phyloP scores from a whole-genome alignment of 2,888 invertebrate species.

The Adineta ricciae region DNA sequence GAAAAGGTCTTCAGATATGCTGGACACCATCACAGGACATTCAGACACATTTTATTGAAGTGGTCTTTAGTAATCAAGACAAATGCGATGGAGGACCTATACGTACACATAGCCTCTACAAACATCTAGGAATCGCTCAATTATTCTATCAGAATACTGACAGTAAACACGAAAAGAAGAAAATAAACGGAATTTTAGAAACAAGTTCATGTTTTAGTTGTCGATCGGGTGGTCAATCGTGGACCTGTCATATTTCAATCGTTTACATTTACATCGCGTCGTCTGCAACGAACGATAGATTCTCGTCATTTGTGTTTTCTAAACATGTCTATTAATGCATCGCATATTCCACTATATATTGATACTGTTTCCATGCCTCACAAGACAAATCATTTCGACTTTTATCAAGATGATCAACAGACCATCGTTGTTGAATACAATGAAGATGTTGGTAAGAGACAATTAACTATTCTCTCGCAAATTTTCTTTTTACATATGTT shows the following conservation, averaged over 20 bases:
- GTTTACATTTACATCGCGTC: not conserved
- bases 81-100: not conserved
- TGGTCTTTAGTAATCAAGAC: not conserved
- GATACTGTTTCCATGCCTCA: not conserved
- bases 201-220: not conserved
- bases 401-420: not conserved
- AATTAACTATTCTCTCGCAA: no score
- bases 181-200: not conserved
- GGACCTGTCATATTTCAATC: not conserved
- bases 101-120: not conserved
- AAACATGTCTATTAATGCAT: not conserved
- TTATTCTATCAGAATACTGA: not conserved
- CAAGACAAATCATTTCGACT: not conserved
- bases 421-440: slow-evolving; percentile 2
- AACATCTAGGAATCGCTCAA: slow-evolving; percentile 1
- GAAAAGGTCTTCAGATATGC: not conserved
- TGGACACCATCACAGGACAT: not conserved
- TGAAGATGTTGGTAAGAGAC: not conserved
- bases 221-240: not conserved
- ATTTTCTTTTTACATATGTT: not conserved
- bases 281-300: not conserved
- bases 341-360: not conserved
- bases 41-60: not conserved
- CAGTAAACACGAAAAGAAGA: not conserved
- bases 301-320: not conserved